These are phyloP conservation scores for Beris chalybata DNA, from an alignment of 2,888 invertebrate species.

Conservation along the genomic window DNA sequence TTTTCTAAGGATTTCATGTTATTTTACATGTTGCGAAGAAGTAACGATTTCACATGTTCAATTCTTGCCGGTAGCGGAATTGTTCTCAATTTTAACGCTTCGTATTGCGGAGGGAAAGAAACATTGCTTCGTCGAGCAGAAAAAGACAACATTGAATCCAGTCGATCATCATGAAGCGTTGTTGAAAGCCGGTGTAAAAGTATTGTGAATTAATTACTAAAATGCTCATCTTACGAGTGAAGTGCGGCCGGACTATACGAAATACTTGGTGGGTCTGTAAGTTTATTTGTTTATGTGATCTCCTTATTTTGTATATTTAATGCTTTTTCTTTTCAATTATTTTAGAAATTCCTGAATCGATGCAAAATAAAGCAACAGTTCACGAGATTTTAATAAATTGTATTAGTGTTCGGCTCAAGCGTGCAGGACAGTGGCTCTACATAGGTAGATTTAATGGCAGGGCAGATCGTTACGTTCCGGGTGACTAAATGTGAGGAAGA, in stretches of 20 bases:
- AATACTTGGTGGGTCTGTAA: slow-evolving; percentile 41
- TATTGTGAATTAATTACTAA: slow-evolving; percentile 52
- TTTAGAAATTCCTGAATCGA: background rate
- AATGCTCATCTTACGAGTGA: slow-evolving; percentile 53
- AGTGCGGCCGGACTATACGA: slow-evolving; percentile 47
- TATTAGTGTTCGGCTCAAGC: background rate
- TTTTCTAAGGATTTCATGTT: slow-evolving; percentile 60
- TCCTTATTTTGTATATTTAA: too few species aligned
- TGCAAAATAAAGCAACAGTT: background rate
- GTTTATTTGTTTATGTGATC: background rate
- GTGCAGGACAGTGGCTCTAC: background rate
- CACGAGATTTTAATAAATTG: too few species aligned
- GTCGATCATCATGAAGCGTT: slow-evolving; percentile 47
- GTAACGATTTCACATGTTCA: slow-evolving; percentile 67
- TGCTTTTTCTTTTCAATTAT: too few species aligned
- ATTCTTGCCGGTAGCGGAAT: slow-evolving; percentile 77
- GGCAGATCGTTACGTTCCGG: too few species aligned
- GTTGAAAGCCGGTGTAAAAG: slow-evolving; percentile 44
- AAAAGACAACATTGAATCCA: slow-evolving; percentile 46
- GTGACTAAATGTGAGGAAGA: too few species aligned
- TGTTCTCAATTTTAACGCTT: slow-evolving; percentile 59
- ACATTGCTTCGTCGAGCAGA: slow-evolving; percentile 53
- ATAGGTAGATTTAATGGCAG: too few species aligned
- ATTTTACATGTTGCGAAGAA: slow-evolving; percentile 65
- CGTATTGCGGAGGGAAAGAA: slow-evolving; percentile 44